A percentile compares a stretch with the other conserved stretches of the same genome.
Conservation (phyloP, 2,797 vertebrate species). For the Salmo trutta region DNA sequence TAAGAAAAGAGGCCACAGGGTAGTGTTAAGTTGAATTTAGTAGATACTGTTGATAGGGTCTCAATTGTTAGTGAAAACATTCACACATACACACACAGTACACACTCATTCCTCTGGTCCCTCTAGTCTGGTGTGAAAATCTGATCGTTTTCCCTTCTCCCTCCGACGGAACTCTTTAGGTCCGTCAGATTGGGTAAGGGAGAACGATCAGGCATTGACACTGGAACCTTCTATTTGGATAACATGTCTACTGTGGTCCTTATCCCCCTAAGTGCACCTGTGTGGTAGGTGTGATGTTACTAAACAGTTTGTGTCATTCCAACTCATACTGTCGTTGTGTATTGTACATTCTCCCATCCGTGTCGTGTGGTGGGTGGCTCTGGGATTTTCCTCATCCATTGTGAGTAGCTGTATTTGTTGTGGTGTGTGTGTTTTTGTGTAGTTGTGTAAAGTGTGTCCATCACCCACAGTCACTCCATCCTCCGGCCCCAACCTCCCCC, state of each 20-base stretch:
- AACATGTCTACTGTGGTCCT: background rate
- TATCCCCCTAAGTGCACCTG: background rate
- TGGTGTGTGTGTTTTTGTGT: conserved; percentile 40
- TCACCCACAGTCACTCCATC: conserved; percentile 60
- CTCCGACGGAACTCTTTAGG: background rate
- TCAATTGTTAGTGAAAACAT: background rate
- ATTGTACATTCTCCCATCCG: background rate
- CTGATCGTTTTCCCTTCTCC: background rate
- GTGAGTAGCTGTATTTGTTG: conserved; percentile 34
- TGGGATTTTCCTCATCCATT: background rate
- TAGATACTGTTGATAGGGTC: background rate
- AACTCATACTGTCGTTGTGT: background rate
- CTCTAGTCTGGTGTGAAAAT: background rate
- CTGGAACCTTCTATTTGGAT: background rate
- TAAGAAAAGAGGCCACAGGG: conserved; percentile 53
- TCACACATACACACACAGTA: no score
- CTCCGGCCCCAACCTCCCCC: conserved; percentile 79
- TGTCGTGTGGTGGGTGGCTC: background rate
- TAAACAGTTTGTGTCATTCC: background rate
- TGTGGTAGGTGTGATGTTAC: conserved; percentile 1
- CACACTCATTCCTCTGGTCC: background rate
- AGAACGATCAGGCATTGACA: background rate
- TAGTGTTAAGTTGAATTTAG: background rate
- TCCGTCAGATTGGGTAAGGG: background rate
- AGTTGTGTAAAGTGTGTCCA: conserved; percentile 32